Evolutionary conservation across 2,888 invertebrate genomes (phyloP), one percentile per base, ranked within the genome.

Genomic region (Unio delphinus): DNA sequence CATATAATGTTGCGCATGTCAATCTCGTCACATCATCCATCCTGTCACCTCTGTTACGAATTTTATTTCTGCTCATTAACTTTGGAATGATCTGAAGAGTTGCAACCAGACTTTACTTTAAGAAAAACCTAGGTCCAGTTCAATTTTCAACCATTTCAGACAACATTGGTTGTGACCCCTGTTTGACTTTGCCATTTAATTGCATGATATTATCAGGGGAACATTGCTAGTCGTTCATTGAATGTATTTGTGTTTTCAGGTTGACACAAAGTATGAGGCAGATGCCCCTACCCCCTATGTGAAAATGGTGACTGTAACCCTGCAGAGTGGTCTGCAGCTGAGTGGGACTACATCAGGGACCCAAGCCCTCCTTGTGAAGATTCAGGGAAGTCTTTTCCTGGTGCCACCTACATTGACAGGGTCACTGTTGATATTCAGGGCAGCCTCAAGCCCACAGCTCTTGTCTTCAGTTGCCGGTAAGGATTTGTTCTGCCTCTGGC

Each of bases 391-490:
- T 30, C 28, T 55, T 8, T 86, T 86, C 65, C 28, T 72, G 1
- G 72, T 80, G 8, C 84, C 84, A 20, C 81, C 84, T 8, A 68
- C 62, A 26, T 75, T 86, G 17, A 61, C 68, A 34, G 84, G 82
- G 57, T 66, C 74, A 15, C 63, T 78, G 18, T 18, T 84, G 15
- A 55, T 85, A 28, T 85, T 83, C 70, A 75, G 78, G 55, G 80
- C 80, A 34, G 64, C 64, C n/a, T 64, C 74, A 55, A 75, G 72
- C 60, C 54, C 78, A 20, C 62, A 79, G 55, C 65, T 84, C 0
- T 60, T 86, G 59, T 69, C 83, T 23, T 69, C 73, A 58, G 80
- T 84, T 18, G 73, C 82, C 72, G 81, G 86, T 85, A 66, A 45
- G 45, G 45, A 45, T 45, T 45, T 45, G 15, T 45, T 45, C 69